phyloP scores from a whole-genome alignment of 2,888 invertebrate species.

The Timandra comae region DNA sequence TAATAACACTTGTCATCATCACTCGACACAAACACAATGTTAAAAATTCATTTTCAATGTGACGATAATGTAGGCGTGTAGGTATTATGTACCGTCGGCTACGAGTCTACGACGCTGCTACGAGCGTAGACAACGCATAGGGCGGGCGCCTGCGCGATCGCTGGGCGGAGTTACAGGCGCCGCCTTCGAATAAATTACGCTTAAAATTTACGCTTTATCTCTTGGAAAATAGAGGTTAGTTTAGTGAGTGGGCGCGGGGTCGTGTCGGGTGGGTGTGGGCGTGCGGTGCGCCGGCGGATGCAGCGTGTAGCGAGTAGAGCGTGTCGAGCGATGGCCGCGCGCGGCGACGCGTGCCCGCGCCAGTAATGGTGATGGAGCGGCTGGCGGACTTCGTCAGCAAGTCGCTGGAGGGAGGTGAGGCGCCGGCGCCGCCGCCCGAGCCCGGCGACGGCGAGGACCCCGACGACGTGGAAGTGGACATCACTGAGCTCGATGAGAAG shows the following conservation, averaged over 20 bases:
- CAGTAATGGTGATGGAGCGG: constrained; percentile 87
- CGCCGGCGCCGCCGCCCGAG: constrained; percentile 66
- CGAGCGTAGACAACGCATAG: constrained; percentile 22
- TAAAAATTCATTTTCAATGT: constrained; percentile 67
- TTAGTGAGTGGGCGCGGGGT: constrained; percentile 11
- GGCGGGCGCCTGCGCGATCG: constrained; percentile 61
- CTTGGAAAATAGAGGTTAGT: constrained; percentile 10
- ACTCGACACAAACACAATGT: constrained; percentile 45
- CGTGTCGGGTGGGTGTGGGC: constrained; percentile 44
- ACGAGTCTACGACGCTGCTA: constrained; percentile 25
- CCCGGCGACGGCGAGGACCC: constrained; percentile 61
- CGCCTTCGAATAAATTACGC: constrained; percentile 35
- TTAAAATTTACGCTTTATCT: constrained; percentile 1
- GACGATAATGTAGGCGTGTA: constrained; percentile 73
- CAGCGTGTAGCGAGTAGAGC: constrained; percentile 54
- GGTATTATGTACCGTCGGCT: constrained; percentile 47
- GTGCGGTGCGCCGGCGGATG: constrained; percentile 45
- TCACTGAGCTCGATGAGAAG: constrained; percentile 66
- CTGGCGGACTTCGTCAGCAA: constrained; percentile 93
- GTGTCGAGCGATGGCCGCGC: constrained; percentile 59
- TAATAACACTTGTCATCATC: constrained; percentile 24
- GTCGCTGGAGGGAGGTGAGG: constrained; percentile 83
- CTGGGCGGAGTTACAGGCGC: constrained; percentile 51
- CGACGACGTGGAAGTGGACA: constrained; percentile 66
- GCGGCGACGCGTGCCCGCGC: constrained; percentile 53